Base-by-base conservation (phyloP, 2,888 invertebrate species). In the Macrophya annulata region DNA sequence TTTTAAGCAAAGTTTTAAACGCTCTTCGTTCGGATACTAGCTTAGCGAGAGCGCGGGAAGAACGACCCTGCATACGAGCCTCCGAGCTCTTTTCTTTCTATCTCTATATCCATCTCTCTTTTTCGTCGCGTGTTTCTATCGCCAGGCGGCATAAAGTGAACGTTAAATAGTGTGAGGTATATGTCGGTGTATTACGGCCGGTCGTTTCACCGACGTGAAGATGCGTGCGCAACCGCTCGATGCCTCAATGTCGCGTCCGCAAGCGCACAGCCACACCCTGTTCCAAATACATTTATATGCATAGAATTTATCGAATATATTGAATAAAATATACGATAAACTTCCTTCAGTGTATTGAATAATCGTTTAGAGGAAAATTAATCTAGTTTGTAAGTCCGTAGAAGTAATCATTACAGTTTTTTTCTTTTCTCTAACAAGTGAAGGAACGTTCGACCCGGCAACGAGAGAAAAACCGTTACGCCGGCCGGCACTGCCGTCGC, bases 201-300 rank as follows among this genome's bases (percentile, higher is more conserved):
- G 21, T n/a, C 17, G 83, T 68, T 65, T 21, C 59, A 48, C 68
- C 17, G 83, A 37, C 17, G 9, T 37, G 17, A 21, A 62, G 86
- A 15, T 93, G 93, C 93, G 93, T 92, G 92, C 93, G 93, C 93
- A 93, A 84, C 86, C 91, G 92, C 85, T 93, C 93, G 91, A 93
- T 93, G 90, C 90, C 62, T 43, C 89, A 89, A 87, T 90, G 91
- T 90, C 90, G 68, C 91, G 90, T 90, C 89, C 90, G 91, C 90
- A 89, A 85, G 87, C 86, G 87, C 88, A 85, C 89, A 88, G 92
- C 92, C 92, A 92, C 92, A 91, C 92, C 92, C 92, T 45, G 68
- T 68, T 48, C 68, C 48, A 68, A 65, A 83, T 83, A 40, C 83
- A 37, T 48, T 25, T 25, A 81, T 51, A 81, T 81, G n/a, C 40